A percentile compares a stretch with the other conserved stretches of the same genome.
These are phyloP conservation scores for Acrocephalus kingi DNA, from an alignment of 2,113 vertebrate species.

Conservation along the genomic window DNA sequence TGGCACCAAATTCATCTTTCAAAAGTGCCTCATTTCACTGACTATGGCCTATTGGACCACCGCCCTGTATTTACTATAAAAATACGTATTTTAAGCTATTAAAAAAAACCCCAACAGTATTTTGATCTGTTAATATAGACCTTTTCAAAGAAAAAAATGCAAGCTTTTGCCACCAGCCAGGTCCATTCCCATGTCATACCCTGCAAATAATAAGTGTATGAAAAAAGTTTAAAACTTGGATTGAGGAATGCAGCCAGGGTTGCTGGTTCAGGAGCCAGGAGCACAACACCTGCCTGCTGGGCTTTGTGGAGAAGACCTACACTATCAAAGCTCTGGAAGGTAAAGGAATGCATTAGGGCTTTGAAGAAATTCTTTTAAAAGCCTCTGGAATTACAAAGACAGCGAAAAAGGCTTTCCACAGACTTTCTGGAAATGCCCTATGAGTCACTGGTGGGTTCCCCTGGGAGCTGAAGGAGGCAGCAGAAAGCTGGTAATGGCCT, in stretches of 20 bases:
- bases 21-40: not conserved
- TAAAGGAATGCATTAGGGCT: not conserved
- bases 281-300: not conserved
- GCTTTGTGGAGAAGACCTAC: not conserved
- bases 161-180: not conserved
- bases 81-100: not conserved
- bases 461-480: not conserved
- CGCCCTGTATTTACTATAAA: not conserved
- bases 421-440: constrained; percentile 3
- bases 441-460: not conserved
- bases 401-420: not conserved
- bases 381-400: not conserved
- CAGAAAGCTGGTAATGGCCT: not conserved
- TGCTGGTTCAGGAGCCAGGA: not conserved
- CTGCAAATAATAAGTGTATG: not conserved
- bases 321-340: not conserved
- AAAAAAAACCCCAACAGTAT: not conserved
- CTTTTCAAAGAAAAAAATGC: not conserved
- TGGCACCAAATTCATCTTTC: not conserved
- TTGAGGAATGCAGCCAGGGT: not conserved
- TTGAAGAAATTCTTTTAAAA: not conserved
- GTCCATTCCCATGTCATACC: not conserved
- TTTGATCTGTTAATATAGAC: not conserved
- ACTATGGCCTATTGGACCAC: not conserved
- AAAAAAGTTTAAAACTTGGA: not conserved